These are phyloP conservation scores for Torymus auratus DNA, from an alignment of 2,888 invertebrate species.

Conservation along the genomic window DNA sequence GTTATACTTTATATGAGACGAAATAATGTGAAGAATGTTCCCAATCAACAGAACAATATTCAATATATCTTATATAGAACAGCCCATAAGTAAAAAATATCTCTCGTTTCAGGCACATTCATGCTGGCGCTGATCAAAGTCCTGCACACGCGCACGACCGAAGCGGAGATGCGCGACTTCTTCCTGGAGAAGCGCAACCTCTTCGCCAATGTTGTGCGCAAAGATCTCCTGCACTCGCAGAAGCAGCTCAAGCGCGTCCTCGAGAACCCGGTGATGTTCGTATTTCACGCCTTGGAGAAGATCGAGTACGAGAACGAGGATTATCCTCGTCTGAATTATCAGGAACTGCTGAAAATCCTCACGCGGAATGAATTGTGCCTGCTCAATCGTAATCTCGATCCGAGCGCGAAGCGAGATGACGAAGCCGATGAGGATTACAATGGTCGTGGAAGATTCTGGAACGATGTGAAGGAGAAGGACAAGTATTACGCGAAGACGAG, in stretches of 20 bases:
- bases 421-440: not conserved
- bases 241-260: constrained; percentile 83
- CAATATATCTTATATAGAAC: too few species aligned
- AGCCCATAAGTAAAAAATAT: too few species aligned
- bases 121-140: constrained; percentile 81
- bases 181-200: constrained; percentile 86
- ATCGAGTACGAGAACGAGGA: constrained; percentile 80
- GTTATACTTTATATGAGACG: too few species aligned
- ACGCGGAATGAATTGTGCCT: constrained; percentile 77
- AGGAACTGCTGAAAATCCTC: constrained; percentile 80
- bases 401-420: not conserved
- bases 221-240: constrained; percentile 81
- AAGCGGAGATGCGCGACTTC: constrained; percentile 81
- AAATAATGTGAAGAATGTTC: too few species aligned
- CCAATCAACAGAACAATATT: not conserved
- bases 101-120: constrained; percentile 79
- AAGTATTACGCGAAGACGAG: constrained; percentile 52
- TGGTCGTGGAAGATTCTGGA: constrained; percentile 63
- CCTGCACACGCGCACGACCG: constrained; percentile 77
- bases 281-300: constrained; percentile 84
- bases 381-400: constrained; percentile 63
- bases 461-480: constrained; percentile 59
- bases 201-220: constrained; percentile 80
- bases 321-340: constrained; percentile 82
- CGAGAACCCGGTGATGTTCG: constrained; percentile 85